A percentile compares a stretch with the other conserved stretches of the same genome.
Evolutionary conservation across 2,113 vertebrate genomes (phyloP).

Genomic region (Sapajus apella): DNA sequence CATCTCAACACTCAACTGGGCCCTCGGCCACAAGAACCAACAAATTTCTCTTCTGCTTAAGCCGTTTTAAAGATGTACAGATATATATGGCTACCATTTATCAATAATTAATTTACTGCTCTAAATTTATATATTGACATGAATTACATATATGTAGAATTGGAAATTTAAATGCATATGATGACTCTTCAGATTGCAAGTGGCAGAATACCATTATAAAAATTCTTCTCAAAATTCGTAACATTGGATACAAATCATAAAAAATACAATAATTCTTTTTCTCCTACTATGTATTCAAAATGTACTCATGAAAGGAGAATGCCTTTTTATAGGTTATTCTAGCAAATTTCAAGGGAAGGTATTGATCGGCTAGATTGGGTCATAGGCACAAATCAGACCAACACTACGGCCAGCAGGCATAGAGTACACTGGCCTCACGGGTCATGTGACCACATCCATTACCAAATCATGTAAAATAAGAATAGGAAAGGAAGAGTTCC

Average conservation of each 20-base stretch:
- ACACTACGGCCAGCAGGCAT: background rate
- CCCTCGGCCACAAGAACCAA: background rate
- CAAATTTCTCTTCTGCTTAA: background rate
- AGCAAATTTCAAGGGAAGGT: background rate
- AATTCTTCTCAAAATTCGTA: slow-evolving; percentile 13
- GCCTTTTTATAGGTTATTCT: background rate
- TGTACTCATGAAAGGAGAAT: background rate
- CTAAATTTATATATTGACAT: background rate
- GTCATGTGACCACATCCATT: background rate
- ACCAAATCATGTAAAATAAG: background rate
- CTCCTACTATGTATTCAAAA: background rate
- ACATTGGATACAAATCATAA: background rate
- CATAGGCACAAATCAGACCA: background rate
- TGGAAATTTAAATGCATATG: background rate
- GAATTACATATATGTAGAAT: background rate
- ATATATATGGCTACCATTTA: background rate
- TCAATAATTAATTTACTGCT: background rate
- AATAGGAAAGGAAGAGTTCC: background rate
- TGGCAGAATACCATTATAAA: background rate
- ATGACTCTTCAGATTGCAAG: background rate
- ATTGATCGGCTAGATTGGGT: background rate
- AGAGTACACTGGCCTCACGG: background rate
- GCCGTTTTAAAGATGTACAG: background rate
- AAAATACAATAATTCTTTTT: background rate
- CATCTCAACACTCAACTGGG: background rate